Conservation (phyloP, 2,888 invertebrate species). For the Drosophila hamatofila region DNA sequence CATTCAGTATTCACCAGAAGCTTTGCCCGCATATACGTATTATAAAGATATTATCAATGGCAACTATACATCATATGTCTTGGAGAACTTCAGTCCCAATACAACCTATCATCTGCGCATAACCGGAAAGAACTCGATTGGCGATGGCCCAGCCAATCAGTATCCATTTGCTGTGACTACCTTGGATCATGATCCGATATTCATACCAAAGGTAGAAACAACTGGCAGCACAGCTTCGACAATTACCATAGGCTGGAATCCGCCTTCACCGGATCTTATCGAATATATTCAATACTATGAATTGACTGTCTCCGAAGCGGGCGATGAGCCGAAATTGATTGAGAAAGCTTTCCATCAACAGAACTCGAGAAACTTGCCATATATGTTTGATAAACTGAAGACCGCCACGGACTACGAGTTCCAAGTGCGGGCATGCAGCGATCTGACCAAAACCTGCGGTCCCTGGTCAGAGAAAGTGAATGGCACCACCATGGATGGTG, state of each 20-base stretch:
- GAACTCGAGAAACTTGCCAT: constrained; percentile 89
- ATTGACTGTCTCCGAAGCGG: constrained; percentile 88
- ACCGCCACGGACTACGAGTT: constrained; percentile 93
- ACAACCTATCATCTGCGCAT: constrained; percentile 90
- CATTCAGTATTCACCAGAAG: constrained; percentile 87
- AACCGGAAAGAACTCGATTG: constrained; percentile 89
- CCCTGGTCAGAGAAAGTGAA: constrained; percentile 91
- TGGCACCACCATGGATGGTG: constrained; percentile 94
- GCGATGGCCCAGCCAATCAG: constrained; percentile 86
- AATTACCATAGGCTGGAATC: constrained; percentile 92
- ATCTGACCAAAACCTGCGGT: constrained; percentile 91
- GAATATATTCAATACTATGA: constrained; percentile 92
- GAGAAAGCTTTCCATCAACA: constrained; percentile 89
- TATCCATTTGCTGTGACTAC: constrained; percentile 88
- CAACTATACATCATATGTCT: constrained; percentile 89
- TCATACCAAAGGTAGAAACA: constrained; percentile 91
- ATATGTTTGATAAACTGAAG: constrained; percentile 91
- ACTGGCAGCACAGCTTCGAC: constrained; percentile 89
- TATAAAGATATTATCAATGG: constrained; percentile 88
- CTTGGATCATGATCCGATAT: constrained; percentile 90
- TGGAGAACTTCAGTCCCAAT: constrained; percentile 88
- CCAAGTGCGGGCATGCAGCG: constrained; percentile 92
- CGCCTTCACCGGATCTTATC: constrained; percentile 88
- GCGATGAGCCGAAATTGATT: constrained; percentile 85
- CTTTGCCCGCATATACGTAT: constrained; percentile 87